phyloP scores from a whole-genome alignment of 2,113 vertebrate genomes.

The Syrrhaptes paradoxus region DNA sequence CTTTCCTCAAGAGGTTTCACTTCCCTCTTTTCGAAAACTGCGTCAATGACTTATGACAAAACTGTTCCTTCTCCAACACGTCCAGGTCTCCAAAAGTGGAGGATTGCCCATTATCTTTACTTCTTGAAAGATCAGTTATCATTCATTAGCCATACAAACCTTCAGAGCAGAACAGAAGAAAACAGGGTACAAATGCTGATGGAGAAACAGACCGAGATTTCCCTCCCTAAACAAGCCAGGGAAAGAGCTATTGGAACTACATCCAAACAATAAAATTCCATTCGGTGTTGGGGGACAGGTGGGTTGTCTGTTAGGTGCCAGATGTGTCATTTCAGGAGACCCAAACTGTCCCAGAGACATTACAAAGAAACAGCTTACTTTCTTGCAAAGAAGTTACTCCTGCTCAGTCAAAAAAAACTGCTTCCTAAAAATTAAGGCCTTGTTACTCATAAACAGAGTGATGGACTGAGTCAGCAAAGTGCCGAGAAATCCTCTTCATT shows the following conservation, averaged over 20 bases:
- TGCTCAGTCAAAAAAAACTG: neutral
- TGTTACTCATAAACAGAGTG: neutral
- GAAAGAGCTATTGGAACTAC: neutral
- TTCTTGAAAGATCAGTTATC: neutral
- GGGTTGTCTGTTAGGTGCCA: neutral
- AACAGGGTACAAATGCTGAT: neutral
- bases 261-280: neutral
- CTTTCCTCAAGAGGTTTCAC: constrained; percentile 33
- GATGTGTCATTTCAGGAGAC: neutral
- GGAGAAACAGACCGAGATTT: neutral
- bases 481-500: neutral
- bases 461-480: neutral
- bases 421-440: neutral
- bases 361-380: neutral
- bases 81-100: neutral
- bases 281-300: neutral
- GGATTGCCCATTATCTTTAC: neutral
- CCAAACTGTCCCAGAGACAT: neutral
- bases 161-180: neutral
- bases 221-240: neutral
- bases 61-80: accelerated
- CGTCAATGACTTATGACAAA: accelerated
- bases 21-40: neutral
- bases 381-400: neutral
- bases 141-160: neutral